Conservation (phyloP, 2,797 vertebrate genomes). For the Mus spretus region DNA sequence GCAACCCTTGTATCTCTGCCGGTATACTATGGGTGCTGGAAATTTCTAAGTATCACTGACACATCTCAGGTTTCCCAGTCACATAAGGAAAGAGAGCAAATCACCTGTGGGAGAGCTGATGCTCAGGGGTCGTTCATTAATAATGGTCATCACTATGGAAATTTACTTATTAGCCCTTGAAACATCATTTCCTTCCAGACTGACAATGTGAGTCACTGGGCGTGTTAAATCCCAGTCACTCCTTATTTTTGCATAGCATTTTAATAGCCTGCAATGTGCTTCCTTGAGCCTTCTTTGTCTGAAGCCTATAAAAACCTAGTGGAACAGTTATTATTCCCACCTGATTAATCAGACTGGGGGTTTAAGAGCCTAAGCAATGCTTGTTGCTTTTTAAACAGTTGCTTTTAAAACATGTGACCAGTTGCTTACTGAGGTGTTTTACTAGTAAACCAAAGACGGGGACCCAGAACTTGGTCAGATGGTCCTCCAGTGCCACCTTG, state of each 20-base stretch:
- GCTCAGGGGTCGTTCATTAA: background rate
- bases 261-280: background rate
- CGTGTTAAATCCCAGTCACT: background rate
- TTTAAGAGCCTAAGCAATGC: background rate
- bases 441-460: background rate
- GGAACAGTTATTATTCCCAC: slow-evolving; percentile 33
- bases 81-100: background rate
- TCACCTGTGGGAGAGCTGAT: background rate
- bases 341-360: slow-evolving; percentile 59
- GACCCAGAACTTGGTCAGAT: background rate
- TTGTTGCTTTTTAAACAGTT: background rate
- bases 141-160: background rate
- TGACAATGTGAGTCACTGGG: background rate
- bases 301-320: slow-evolving; percentile 43
- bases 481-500: background rate
- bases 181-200: slow-evolving; percentile 4
- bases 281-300: slow-evolving; percentile 55
- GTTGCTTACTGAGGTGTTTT: background rate
- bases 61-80: background rate
- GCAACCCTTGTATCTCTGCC: background rate
- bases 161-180: slow-evolving; percentile 52
- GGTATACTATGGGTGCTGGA: background rate
- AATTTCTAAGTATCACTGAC: background rate
- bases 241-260: background rate
- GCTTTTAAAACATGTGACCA: background rate